Percentiles rank a stretch among this genome's conserved stretches.
These are phyloP conservation scores for Pherbina coryleti DNA, from an alignment of 2,888 invertebrate genomes.

Conservation along the genomic window DNA sequence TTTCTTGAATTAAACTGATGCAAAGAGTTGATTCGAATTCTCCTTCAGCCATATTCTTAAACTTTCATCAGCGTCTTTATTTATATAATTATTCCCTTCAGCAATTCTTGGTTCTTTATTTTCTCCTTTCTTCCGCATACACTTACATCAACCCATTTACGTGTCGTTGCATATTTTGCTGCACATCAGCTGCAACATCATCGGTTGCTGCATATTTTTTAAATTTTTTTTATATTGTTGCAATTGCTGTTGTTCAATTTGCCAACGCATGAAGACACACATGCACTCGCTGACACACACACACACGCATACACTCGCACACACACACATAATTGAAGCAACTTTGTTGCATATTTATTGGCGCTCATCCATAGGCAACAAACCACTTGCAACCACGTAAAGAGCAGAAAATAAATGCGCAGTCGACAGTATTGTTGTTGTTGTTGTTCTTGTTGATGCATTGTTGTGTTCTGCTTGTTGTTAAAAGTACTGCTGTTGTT, in stretches of 20 bases:
- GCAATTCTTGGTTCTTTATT: background rate
- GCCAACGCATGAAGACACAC: background rate
- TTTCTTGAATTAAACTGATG: too few species aligned
- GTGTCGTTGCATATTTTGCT: background rate
- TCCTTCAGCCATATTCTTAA: background rate
- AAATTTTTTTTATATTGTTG: background rate
- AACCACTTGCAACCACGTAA: constrained; percentile 21
- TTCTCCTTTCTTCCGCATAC: background rate
- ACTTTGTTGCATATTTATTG: constrained; percentile 56
- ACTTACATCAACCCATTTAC: background rate
- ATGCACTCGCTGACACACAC: background rate
- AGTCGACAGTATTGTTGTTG: constrained; percentile 38
- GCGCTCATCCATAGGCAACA: constrained; percentile 27
- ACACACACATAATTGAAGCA: background rate
- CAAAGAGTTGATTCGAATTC: background rate
- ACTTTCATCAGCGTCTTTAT: background rate
- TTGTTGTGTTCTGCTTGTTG: constrained; percentile 24
- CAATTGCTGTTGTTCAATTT: constrained; percentile 6
- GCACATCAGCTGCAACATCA: constrained; percentile 2
- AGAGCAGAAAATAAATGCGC: constrained; percentile 45
- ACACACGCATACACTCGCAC: background rate
- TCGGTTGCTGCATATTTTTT: background rate
- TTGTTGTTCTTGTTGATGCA: constrained; percentile 4
- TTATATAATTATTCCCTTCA: background rate
- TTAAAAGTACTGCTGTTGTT: constrained; percentile 5